Evolutionary conservation across 1,140 invertebrate species (phyloP).

Genomic region (Asobara japonica): DNA sequence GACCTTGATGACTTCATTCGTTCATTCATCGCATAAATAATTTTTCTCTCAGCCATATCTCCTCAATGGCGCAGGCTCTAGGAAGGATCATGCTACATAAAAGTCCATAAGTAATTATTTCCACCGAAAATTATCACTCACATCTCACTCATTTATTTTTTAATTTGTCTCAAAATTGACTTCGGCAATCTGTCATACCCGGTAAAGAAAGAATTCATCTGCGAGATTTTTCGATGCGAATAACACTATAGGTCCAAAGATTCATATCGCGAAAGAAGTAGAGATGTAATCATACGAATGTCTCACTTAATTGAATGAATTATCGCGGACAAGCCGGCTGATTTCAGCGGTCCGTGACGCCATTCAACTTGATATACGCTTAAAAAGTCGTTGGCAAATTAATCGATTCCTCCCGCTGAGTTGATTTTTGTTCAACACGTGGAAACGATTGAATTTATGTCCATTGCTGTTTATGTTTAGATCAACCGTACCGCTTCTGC

Average conservation of each 20-base stretch:
- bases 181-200: no score
- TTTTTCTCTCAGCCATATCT: no score
- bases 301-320: background rate
- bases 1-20: no score
- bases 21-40: no score
- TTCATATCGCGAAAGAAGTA: background rate
- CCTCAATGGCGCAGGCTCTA: no score
- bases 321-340: background rate
- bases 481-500: background rate
- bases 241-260: background rate
- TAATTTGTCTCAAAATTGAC: no score
- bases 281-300: background rate
- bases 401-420: background rate
- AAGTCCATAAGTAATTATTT: no score
- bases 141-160: no score
- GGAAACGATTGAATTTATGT: background rate
- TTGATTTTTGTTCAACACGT: constrained; percentile 6
- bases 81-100: no score
- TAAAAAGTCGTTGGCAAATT: background rate
- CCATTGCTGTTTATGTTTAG: background rate
- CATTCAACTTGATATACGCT: background rate
- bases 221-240: no score
- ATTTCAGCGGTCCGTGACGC: background rate
- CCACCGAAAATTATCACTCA: no score
- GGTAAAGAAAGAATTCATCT: no score